phyloP scores from a whole-genome alignment of 2,113 vertebrate genomes.

The Alligator sinensis region DNA sequence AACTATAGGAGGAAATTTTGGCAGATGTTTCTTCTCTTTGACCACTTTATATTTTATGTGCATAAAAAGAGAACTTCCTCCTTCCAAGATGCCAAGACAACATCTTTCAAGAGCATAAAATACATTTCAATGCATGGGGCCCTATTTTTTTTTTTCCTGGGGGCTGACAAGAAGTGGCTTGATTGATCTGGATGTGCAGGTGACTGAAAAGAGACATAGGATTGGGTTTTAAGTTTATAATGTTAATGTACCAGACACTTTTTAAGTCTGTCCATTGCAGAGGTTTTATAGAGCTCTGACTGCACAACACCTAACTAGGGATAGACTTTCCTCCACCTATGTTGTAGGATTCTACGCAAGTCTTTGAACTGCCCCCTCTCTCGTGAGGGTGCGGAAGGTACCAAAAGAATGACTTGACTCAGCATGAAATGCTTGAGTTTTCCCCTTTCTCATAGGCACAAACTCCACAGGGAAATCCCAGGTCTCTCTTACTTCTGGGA shows the following conservation, averaged over 20 bases:
- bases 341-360: background rate
- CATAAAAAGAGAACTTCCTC: no score
- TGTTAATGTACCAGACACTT: background rate
- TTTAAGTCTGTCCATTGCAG: background rate
- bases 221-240: background rate
- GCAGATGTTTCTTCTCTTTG: background rate
- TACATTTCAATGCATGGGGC: background rate
- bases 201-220: background rate
- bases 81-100: no score
- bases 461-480: background rate
- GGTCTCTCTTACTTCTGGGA: background rate
- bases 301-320: background rate
- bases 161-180: background rate
- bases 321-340: background rate
- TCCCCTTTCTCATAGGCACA: background rate
- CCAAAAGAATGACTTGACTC: background rate
- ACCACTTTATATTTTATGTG: background rate
- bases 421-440: background rate
- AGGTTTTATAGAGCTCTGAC: background rate
- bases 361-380: background rate
- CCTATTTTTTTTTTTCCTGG: background rate
- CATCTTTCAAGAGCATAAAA: background rate
- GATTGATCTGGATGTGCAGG: background rate
- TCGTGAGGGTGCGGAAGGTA: rapidly evolving
- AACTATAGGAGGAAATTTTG: background rate